Base-by-base conservation (phyloP, 92 coral and sea anemone species). In the Micromussa lordhowensis region DNA sequence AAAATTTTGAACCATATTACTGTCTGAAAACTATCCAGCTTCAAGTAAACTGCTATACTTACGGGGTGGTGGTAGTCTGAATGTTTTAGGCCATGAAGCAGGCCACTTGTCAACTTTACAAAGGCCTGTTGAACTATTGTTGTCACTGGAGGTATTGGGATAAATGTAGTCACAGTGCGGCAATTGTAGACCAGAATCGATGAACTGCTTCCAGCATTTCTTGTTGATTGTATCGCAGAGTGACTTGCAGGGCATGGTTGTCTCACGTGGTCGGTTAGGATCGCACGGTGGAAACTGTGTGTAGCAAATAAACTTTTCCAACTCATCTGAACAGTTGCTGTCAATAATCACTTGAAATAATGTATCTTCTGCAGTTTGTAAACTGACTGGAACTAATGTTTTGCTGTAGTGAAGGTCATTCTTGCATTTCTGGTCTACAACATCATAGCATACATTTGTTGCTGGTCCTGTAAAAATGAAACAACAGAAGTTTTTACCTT, bases 291-390 rank as follows among this genome's bases (percentile, higher is more conserved):
- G 94, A 76, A 91, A 91, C 75, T 88, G 89, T 0, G 94, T 78
- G 53, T 83, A 93, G 88, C 96, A 93, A 21, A 92, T 85, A 63
- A 78, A 93, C 85, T 85, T 93, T 64, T 93, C 92, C 35, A 85
- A 32, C 9, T 91, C 77, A 4, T 70, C 24, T 8, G 94, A 91
- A 29, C 96, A 93, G 1, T 90, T 88, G 66, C 88, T 88, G 61
- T 38, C 72, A 53, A 91, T 88, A 30, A 93, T 48, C 34, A 34
- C 2, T 40, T 82, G 69, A 32, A 91, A 86, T 19, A 91, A 5
- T 28, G 90, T 83, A 26, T 29, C 72, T 22, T 66, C 68, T 17
- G 85, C 73, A 26, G 34, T 38, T 64, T 93, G 96, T 3, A 75
- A 61, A 22, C 28, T 87, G 68, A 48, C 72, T 54, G 92, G 38